These are phyloP conservation scores for Drosophila sp. DNA, from an alignment of 1,140 invertebrate species.

Conservation along the genomic window DNA sequence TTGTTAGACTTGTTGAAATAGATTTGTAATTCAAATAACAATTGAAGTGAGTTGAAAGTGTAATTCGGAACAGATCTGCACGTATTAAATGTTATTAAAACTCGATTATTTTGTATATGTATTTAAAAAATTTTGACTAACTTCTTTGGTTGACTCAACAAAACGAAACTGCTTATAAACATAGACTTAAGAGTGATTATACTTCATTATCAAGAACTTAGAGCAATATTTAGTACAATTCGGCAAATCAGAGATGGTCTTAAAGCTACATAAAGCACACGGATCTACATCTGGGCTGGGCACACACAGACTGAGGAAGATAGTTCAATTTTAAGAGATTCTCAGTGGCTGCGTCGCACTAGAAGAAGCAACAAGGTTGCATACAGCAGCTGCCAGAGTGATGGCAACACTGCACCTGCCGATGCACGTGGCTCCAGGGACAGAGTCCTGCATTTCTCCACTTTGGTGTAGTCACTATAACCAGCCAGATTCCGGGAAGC, in stretches of 20 bases:
- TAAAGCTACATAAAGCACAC: slow-evolving; percentile 76
- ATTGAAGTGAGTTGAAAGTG: neutral
- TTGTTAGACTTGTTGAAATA: no score
- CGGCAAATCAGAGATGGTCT: slow-evolving; percentile 37
- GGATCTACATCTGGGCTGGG: slow-evolving; percentile 3
- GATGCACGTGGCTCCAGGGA: slow-evolving; percentile 68
- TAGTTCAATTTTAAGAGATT: neutral
- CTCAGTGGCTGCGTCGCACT: slow-evolving; percentile 29
- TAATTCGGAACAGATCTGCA: neutral
- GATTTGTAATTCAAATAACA: neutral
- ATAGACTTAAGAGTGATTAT: slow-evolving; percentile 41
- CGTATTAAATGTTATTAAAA: neutral
- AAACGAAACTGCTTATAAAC: slow-evolving; percentile 39
- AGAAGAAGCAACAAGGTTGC: slow-evolving; percentile 9
- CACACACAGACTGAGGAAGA: neutral
- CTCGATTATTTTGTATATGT: slow-evolving; percentile 3
- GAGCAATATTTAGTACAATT: slow-evolving; percentile 45
- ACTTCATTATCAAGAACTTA: slow-evolving; percentile 17
- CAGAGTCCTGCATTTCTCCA: slow-evolving; percentile 69
- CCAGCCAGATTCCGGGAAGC: slow-evolving; percentile 84
- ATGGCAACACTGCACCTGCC: neutral
- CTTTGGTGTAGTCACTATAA: slow-evolving; percentile 78
- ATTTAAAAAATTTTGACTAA: slow-evolving; percentile 30
- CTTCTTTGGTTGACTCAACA: slow-evolving; percentile 21
- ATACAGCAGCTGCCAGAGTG: slow-evolving; percentile 17